Evolutionary conservation across 2,888 invertebrate genomes (phyloP).

Genomic region (Scrobipalpa costella): DNA sequence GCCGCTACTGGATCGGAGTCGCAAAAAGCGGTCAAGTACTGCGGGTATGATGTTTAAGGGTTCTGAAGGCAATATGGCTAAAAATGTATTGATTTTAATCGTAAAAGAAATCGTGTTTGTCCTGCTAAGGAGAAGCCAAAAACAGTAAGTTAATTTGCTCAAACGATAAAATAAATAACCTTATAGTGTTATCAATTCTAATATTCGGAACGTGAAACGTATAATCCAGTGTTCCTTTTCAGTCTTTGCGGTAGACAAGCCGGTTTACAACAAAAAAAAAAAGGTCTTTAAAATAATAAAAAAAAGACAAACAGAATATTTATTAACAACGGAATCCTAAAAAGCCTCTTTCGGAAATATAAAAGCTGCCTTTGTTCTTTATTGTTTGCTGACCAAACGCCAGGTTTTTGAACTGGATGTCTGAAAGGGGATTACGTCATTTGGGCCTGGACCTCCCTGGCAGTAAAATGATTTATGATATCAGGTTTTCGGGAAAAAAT

Average conservation of each 20-base stretch:
- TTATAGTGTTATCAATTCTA: too few relatives aligned
- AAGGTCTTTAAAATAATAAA: too few relatives aligned
- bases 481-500: not conserved
- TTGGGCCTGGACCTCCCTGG: not conserved
- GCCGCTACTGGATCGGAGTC: conserved; percentile 23
- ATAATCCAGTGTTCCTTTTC: too few relatives aligned
- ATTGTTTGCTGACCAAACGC: conserved; percentile 30
- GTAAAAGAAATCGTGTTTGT: too few relatives aligned
- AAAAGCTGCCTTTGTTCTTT: conserved; percentile 40
- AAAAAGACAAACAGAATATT: not conserved
- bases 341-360: conserved; percentile 23
- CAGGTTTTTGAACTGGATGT: conserved; percentile 35
- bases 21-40: not conserved
- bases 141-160: too few relatives aligned
- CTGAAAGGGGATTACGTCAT: conserved; percentile 38
- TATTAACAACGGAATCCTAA: conserved; percentile 1
- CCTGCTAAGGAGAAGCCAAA: too few relatives aligned
- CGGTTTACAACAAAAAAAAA: too few relatives aligned
- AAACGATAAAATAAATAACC: too few relatives aligned
- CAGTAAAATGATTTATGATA: not conserved
- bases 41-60: not conserved
- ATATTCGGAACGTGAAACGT: too few relatives aligned
- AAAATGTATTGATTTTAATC: not conserved
- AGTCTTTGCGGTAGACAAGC: too few relatives aligned
- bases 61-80: not conserved